These are phyloP conservation scores for Lordiphosa clarofinis DNA, from an alignment of 1,140 invertebrate genomes.

Conservation along the genomic window DNA sequence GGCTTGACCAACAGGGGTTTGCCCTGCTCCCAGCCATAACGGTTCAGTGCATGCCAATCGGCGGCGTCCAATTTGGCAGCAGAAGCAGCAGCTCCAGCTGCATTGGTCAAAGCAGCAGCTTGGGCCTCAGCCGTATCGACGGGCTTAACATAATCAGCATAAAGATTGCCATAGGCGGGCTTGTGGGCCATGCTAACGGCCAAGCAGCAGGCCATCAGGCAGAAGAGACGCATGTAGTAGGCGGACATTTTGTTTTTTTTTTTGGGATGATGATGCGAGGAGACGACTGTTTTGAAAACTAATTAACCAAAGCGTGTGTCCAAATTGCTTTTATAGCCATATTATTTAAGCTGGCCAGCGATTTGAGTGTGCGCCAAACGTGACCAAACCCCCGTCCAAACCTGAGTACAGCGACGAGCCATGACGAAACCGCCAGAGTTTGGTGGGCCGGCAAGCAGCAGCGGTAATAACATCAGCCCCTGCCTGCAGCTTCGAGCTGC, in stretches of 20 bases:
- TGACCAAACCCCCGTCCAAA: slow-evolving; percentile 55
- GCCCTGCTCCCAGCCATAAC: slow-evolving; percentile 69
- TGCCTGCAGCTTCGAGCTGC: not conserved
- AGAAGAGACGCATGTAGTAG: slow-evolving; percentile 51
- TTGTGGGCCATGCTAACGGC: slow-evolving; percentile 33
- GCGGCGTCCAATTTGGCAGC: slow-evolving; percentile 62
- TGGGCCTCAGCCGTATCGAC: slow-evolving; percentile 64
- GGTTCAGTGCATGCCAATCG: slow-evolving; percentile 54
- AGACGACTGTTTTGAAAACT: slow-evolving; percentile 57
- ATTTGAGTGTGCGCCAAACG: slow-evolving; percentile 69
- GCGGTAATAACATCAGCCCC: slow-evolving; percentile 18
- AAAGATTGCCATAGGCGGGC: slow-evolving; percentile 14
- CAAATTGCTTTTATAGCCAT: slow-evolving; percentile 77
- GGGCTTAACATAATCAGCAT: slow-evolving; percentile 35
- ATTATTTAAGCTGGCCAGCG: slow-evolving; percentile 51
- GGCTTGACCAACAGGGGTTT: slow-evolving; percentile 50
- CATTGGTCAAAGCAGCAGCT: slow-evolving; percentile 64
- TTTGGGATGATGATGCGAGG: slow-evolving; percentile 41
- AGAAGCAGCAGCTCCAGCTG: slow-evolving; percentile 63
- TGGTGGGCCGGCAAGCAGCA: slow-evolving; percentile 31
- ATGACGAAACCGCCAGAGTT: slow-evolving; percentile 45
- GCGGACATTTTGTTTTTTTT: slow-evolving; percentile 32
- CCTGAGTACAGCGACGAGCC: slow-evolving; percentile 16
- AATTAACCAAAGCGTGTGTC: slow-evolving; percentile 66
- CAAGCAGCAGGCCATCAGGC: slow-evolving; percentile 61